Conservation (phyloP, 2,113 vertebrate genomes). For the Girardinichthys multiradiatus region DNA sequence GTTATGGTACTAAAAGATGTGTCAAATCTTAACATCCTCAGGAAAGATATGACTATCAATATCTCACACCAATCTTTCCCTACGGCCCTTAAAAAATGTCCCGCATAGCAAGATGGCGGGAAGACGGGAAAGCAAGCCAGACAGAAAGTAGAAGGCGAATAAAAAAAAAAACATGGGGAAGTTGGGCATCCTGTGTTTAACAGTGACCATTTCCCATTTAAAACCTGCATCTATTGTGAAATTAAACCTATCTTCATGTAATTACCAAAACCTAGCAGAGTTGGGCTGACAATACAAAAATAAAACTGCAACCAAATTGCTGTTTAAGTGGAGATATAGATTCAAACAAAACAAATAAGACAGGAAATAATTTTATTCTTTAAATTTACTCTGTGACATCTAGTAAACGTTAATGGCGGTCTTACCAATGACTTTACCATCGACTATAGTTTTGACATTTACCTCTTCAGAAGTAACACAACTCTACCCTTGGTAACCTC, state of each 20-base stretch:
- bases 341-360: background rate
- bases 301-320: background rate
- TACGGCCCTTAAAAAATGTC: background rate
- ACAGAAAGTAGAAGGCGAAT: constrained; percentile 44
- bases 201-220: constrained; percentile 74
- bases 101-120: constrained; percentile 11
- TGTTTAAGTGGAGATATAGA: background rate
- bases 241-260: constrained; percentile 51
- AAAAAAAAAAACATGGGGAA: constrained; percentile 70
- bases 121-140: constrained; percentile 39
- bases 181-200: constrained; percentile 79
- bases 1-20: constrained; percentile 3
- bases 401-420: too few relatives aligned
- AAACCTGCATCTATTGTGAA: constrained; percentile 68
- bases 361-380: background rate
- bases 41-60: constrained; percentile 4
- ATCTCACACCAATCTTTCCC: constrained; percentile 26
- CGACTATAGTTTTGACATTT: too few relatives aligned
- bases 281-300: background rate
- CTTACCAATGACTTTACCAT: too few relatives aligned
- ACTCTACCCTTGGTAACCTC: too few relatives aligned
- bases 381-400: background rate
- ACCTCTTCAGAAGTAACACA: too few relatives aligned
- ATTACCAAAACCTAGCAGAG: constrained; percentile 29
- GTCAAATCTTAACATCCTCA: background rate